Percentiles rank a stretch among this genome's conserved stretches.
phyloP scores from a whole-genome alignment of 2,113 vertebrate species.

The Petrocephalus microphthalmus region DNA sequence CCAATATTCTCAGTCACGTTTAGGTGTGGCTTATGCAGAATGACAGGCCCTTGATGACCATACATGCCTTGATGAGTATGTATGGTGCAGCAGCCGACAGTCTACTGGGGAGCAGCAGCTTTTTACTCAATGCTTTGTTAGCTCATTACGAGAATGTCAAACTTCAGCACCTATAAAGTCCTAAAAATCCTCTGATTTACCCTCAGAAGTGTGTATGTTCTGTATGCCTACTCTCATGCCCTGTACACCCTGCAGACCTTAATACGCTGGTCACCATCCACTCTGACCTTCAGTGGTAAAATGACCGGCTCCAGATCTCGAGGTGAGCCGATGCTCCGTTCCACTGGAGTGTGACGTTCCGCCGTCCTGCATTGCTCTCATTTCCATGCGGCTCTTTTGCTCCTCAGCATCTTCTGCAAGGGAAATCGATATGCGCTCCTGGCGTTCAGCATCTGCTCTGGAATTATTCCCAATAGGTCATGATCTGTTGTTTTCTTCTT shows the following conservation, averaged over 20 bases:
- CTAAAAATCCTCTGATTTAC: not conserved
- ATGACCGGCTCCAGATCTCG: constrained; percentile 9
- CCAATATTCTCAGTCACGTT: not conserved
- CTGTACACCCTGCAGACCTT: not conserved
- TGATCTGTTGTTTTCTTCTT: not conserved
- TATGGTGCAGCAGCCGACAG: not conserved
- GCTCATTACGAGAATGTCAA: not conserved
- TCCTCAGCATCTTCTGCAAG: not conserved
- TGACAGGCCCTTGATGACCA: not conserved
- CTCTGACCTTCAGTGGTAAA: constrained; percentile 45
- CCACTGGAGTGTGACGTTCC: not conserved
- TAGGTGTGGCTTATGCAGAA: not conserved
- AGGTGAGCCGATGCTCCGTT: not conserved
- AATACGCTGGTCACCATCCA: constrained; percentile 10
- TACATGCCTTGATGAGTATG: not conserved
- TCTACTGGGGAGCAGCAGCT: not conserved
- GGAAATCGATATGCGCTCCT: not conserved
- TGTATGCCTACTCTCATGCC: not conserved
- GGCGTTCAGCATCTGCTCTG: not conserved
- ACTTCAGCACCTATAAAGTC: not conserved
- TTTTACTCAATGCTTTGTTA: not conserved
- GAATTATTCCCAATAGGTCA: constrained; percentile 9
- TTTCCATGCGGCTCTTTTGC: not conserved
- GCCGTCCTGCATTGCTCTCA: not conserved
- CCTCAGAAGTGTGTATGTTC: not conserved